phyloP scores from a whole-genome alignment of 2,797 vertebrate species.

The Dicrostonyx torquatus region DNA sequence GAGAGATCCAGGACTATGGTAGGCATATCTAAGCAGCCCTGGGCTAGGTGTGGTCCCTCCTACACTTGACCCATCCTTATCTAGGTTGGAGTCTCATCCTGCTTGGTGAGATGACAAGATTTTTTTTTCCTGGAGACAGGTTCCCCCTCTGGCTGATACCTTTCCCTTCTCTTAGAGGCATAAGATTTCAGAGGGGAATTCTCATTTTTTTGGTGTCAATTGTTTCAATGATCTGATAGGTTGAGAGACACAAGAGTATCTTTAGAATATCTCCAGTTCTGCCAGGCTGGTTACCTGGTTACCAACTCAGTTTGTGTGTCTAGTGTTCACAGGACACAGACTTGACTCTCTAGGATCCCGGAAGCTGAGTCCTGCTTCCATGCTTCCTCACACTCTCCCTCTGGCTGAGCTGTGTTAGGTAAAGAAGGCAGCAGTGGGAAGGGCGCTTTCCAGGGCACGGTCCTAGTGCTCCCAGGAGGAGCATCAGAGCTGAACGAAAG shows the following conservation, averaged over 20 bases:
- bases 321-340: accelerated
- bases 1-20: not conserved
- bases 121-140: not conserved
- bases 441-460: not conserved
- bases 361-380: too few relatives aligned
- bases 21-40: not conserved
- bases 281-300: not conserved
- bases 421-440: not conserved
- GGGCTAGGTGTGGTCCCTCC: accelerated
- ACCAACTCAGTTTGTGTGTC: accelerated
- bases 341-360: accelerated
- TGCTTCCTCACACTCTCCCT: accelerated
- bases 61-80: not conserved
- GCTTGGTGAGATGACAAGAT: not conserved
- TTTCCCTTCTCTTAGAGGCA: not conserved
- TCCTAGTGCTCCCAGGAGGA: not conserved
- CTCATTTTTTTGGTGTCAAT: not conserved
- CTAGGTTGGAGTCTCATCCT: not conserved
- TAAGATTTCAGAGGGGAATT: not conserved
- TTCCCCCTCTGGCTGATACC: not conserved
- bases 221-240: not conserved
- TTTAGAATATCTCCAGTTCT: not conserved
- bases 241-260: not conserved
- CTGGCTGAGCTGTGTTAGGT: too few relatives aligned
- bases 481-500: not conserved